phyloP scores from a whole-genome alignment of 2,888 invertebrate species.

The Brassicogethes aeneus region DNA sequence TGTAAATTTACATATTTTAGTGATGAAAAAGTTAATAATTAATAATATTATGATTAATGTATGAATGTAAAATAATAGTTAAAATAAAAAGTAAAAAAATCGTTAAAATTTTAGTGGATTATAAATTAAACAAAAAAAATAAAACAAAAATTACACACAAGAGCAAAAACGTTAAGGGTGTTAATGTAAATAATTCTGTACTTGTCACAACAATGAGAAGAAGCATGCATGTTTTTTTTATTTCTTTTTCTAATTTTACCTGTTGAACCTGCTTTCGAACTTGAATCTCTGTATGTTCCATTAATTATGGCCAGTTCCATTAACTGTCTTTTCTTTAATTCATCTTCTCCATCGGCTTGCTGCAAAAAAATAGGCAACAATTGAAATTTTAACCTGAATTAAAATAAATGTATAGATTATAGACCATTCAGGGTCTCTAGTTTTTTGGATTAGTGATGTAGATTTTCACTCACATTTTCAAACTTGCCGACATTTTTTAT shows the following conservation, averaged over 20 bases:
- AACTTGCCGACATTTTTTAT: no score
- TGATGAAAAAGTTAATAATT: no score
- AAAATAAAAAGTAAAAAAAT: no score
- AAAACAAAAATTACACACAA: not conserved
- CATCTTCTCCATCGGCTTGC: conserved; percentile 99
- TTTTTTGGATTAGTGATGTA: no score
- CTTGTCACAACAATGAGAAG: no score
- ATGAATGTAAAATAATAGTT: no score
- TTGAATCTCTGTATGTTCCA: conserved; percentile 97
- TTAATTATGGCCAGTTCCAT: conserved; percentile 99
- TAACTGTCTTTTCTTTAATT: conserved; percentile 97
- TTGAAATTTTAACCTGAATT: not conserved
- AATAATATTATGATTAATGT: no score
- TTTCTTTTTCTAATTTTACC: not conserved
- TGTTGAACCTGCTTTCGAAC: conserved; percentile 60
- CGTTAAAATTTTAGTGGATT: not conserved
- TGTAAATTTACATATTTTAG: no score
- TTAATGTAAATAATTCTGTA: not conserved
- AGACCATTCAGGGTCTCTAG: no score
- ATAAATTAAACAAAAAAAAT: no score
- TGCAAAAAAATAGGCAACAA: conserved; percentile 42
- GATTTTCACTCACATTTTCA: no score
- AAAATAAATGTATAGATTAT: not conserved
- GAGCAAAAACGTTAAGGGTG: not conserved
- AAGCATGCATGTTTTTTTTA: not conserved